phyloP scores from a whole-genome alignment of 2,888 invertebrate genomes.

The Caenorhabditis wallacei region DNA sequence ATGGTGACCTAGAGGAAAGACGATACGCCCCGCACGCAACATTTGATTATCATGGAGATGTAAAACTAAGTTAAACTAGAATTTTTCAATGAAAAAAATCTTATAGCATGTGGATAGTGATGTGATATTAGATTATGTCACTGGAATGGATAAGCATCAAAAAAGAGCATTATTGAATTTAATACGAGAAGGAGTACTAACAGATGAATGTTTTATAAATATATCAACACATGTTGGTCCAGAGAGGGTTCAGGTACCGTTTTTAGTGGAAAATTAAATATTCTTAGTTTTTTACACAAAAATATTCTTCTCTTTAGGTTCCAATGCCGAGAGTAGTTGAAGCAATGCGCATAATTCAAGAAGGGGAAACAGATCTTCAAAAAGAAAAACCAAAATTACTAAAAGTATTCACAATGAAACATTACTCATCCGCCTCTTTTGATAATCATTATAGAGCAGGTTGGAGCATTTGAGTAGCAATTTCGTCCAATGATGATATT shows the following conservation, averaged over 20 bases:
- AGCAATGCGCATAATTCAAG: conserved; percentile 68
- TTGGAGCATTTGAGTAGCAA: too few relatives aligned
- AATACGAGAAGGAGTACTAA: conserved; percentile 75
- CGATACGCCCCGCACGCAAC: conserved; percentile 55
- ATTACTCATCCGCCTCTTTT: conserved; percentile 76
- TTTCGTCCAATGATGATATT: too few relatives aligned
- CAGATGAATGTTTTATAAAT: conserved; percentile 77
- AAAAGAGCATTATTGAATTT: conserved; percentile 72
- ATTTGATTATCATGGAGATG: conserved; percentile 66
- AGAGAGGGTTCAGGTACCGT: conserved; percentile 73
- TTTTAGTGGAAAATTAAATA: not conserved
- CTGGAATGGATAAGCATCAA: conserved; percentile 72
- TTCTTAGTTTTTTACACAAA: too few relatives aligned
- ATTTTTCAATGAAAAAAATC: not conserved
- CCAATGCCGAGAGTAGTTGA: conserved; percentile 76
- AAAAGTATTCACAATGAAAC: conserved; percentile 68
- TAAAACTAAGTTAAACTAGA: not conserved
- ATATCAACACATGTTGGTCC: conserved; percentile 74
- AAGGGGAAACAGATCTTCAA: conserved; percentile 53
- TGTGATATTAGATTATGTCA: conserved; percentile 72
- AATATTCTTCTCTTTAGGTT: conserved; percentile 65
- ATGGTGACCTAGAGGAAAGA: conserved; percentile 58
- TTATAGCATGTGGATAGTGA: conserved; percentile 64
- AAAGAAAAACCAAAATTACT: conserved; percentile 65
- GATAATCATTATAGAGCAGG: conserved; percentile 71